These are phyloP conservation scores for Paradoxurus hermaphroditus DNA, from an alignment of 2,113 vertebrate genomes.

Conservation along the genomic window DNA sequence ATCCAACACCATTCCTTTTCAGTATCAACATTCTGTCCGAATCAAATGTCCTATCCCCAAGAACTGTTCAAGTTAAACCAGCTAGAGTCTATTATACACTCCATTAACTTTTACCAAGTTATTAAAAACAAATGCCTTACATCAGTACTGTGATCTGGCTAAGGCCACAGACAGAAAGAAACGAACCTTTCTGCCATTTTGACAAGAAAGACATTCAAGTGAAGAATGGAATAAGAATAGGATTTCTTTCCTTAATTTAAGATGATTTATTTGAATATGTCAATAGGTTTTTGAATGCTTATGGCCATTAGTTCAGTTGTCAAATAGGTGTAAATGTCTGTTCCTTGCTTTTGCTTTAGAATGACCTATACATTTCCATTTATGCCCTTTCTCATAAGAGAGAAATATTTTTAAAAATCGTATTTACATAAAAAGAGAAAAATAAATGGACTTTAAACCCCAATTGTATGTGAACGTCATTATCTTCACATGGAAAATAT, in stretches of 20 bases:
- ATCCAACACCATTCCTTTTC: neutral
- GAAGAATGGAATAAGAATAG: neutral
- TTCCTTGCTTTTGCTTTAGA: neutral
- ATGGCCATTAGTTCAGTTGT: neutral
- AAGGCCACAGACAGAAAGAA: neutral
- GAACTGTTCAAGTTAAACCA: constrained; percentile 5
- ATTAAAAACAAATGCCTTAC: constrained; percentile 62
- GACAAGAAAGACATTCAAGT: neutral
- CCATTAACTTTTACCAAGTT: constrained; percentile 66
- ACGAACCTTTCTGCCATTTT: neutral
- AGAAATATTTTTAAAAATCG: neutral
- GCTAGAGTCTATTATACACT: constrained; percentile 19
- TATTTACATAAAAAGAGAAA: neutral
- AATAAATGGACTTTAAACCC: neutral
- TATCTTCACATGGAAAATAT: neutral
- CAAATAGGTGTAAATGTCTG: neutral
- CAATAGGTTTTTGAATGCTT: neutral
- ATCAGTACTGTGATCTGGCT: neutral
- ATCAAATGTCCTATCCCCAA: neutral
- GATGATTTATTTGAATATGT: constrained; percentile 5
- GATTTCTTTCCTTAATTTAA: constrained; percentile 3
- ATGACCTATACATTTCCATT: neutral
- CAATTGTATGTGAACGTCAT: neutral
- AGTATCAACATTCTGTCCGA: neutral
- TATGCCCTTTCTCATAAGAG: neutral